phyloP scores from a whole-genome alignment of 2,113 vertebrate species.

The Anarrhichthys ocellatus region DNA sequence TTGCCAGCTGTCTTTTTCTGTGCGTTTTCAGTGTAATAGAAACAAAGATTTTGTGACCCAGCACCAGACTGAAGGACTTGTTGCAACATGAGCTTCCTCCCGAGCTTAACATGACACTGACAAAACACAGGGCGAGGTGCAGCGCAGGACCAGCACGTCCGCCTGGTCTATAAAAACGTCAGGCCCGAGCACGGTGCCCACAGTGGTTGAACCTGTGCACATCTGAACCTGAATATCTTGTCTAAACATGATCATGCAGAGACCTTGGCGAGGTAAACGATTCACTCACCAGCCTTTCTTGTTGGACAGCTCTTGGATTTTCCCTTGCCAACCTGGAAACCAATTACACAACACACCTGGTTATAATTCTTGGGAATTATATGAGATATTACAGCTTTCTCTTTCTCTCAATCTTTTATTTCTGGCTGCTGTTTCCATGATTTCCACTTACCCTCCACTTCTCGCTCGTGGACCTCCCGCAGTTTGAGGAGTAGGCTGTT shows the following conservation, averaged over 20 bases:
- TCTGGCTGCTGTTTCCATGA: neutral
- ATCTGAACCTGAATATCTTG: slow-evolving; percentile 18
- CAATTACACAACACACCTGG: neutral
- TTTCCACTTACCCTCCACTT: slow-evolving; percentile 86
- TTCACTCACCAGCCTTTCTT: slow-evolving; percentile 92
- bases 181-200: neutral
- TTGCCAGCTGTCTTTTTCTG: neutral
- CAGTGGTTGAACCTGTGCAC: neutral
- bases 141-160: slow-evolving; percentile 14
- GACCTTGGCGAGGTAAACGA: neutral
- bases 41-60: slow-evolving; percentile 32
- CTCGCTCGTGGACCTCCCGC: slow-evolving; percentile 91
- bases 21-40: neutral
- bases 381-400: neutral
- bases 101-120: slow-evolving; percentile 1
- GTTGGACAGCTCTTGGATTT: slow-evolving; percentile 90
- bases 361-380: neutral
- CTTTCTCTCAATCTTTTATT: neutral
- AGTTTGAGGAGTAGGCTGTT: slow-evolving; percentile 88
- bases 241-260: slow-evolving; percentile 17
- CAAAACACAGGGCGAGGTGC: neutral
- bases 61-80: slow-evolving; percentile 31
- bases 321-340: slow-evolving; percentile 88
- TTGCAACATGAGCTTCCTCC: slow-evolving; percentile 50
- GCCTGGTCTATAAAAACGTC: neutral